Evolutionary conservation across 2,888 invertebrate genomes (phyloP).

Genomic region (Cephus pygmeus): DNA sequence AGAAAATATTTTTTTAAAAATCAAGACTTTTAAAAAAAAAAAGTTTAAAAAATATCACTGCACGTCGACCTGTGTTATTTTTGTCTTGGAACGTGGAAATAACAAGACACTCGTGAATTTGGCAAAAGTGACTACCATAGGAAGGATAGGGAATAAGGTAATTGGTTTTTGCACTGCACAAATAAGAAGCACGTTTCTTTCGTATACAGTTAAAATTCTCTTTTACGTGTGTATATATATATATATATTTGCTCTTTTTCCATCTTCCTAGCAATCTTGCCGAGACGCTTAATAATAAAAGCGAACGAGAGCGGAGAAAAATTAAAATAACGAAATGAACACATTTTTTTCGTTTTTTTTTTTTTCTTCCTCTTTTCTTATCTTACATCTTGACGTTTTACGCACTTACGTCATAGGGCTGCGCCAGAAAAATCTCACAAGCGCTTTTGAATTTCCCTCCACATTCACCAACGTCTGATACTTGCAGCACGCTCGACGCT

Average conservation of each 20-base stretch:
- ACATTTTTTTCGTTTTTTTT: conserved; percentile 5
- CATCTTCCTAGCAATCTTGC: background rate
- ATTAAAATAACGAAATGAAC: background rate
- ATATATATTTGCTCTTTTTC: too few relatives aligned
- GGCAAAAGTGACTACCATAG: too few relatives aligned
- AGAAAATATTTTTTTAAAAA: background rate
- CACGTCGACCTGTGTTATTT: too few relatives aligned
- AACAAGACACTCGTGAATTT: too few relatives aligned
- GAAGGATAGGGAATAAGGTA: too few relatives aligned
- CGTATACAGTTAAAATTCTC: background rate
- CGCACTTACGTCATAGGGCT: conserved; percentile 5
- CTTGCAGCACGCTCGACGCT: conserved; percentile 1
- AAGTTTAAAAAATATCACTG: background rate
- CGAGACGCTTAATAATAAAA: background rate
- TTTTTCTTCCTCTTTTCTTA: background rate
- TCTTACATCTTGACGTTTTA: conserved; percentile 15
- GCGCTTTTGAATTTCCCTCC: too few relatives aligned
- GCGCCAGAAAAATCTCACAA: background rate
- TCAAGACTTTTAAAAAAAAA: too few relatives aligned
- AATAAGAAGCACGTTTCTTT: background rate
- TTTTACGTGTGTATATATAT: background rate
- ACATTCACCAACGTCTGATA: too few relatives aligned
- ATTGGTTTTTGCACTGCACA: too few relatives aligned
- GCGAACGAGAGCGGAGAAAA: background rate
- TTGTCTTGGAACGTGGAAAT: too few relatives aligned